phyloP scores from a whole-genome alignment of 2,888 invertebrate species.

The Koerneria pararmatus region DNA sequence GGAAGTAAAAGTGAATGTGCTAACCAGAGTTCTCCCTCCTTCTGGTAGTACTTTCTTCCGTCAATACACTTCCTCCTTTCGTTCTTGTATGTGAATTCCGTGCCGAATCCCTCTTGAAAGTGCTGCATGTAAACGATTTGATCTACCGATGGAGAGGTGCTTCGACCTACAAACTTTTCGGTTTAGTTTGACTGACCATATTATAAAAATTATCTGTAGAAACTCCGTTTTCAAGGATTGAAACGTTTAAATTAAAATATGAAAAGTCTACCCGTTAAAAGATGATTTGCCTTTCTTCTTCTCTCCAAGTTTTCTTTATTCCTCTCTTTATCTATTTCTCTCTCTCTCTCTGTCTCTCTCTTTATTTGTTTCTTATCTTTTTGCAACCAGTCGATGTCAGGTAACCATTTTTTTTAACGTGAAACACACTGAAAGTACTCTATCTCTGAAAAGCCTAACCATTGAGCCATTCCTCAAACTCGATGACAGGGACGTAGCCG shows the following conservation, averaged over 20 bases:
- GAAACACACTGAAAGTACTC: background rate
- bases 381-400: constrained; percentile 57
- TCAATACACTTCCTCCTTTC: constrained; percentile 63
- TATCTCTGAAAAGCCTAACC: constrained; percentile 62
- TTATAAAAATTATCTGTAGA: background rate
- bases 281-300: constrained; percentile 61
- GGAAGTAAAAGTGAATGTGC: no score
- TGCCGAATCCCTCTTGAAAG: constrained; percentile 77
- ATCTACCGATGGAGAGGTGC: constrained; percentile 69
- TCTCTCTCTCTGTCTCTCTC: background rate
- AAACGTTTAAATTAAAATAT: constrained; percentile 15
- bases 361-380: no score
- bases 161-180: constrained; percentile 61
- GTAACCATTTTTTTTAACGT: no score
- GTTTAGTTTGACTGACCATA: background rate
- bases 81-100: constrained; percentile 68
- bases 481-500: constrained; percentile 78
- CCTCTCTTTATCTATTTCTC: no score
- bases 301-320: no score
- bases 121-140: constrained; percentile 78
- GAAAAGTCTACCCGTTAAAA: no score
- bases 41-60: constrained; percentile 50
- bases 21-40: constrained; percentile 44
- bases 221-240: constrained; percentile 21
- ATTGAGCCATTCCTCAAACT: constrained; percentile 76